These are phyloP conservation scores for Kryptolebias ocellatus DNA, from an alignment of 2,797 vertebrate genomes.

Conservation along the genomic window DNA sequence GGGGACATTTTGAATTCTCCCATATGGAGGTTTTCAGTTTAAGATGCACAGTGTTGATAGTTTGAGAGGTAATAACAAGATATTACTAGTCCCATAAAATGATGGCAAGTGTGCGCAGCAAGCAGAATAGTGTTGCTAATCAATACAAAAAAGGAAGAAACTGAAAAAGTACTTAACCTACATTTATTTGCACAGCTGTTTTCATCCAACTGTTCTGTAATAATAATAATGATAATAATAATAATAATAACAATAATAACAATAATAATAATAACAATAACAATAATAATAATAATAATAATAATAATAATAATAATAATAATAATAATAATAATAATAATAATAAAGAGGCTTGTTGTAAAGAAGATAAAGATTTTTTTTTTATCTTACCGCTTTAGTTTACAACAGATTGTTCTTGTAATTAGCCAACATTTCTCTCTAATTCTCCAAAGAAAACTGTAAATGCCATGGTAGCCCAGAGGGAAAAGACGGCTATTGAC, in stretches of 20 bases:
- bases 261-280: conserved; percentile 25
- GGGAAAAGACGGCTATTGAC: conserved; percentile 26
- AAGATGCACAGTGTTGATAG: not conserved
- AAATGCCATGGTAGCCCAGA: conserved; percentile 51
- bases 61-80: conserved; percentile 3
- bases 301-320: not conserved
- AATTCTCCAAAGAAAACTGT: conserved; percentile 10
- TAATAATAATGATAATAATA: not conserved
- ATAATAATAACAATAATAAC: not conserved
- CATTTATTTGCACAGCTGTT: not conserved
- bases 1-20: not conserved
- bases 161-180: not conserved
- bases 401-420: conserved; percentile 26
- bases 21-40: conserved; percentile 12
- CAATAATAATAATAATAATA: conserved; percentile 23
- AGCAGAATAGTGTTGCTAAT: conserved; percentile 15
- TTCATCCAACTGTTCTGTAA: too few relatives aligned
- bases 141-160: not conserved
- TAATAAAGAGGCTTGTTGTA: conserved; percentile 1
- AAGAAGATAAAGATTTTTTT: conserved; percentile 29
- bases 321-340: conserved; percentile 18
- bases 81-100: conserved; percentile 36
- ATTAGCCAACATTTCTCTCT: conserved; percentile 25
- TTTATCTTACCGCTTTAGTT: conserved; percentile 18
- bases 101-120: not conserved